Evolutionary conservation across 2,113 vertebrate species (phyloP), one percentile per base, ranked within the genome.

Genomic region (Scomber colias): DNA sequence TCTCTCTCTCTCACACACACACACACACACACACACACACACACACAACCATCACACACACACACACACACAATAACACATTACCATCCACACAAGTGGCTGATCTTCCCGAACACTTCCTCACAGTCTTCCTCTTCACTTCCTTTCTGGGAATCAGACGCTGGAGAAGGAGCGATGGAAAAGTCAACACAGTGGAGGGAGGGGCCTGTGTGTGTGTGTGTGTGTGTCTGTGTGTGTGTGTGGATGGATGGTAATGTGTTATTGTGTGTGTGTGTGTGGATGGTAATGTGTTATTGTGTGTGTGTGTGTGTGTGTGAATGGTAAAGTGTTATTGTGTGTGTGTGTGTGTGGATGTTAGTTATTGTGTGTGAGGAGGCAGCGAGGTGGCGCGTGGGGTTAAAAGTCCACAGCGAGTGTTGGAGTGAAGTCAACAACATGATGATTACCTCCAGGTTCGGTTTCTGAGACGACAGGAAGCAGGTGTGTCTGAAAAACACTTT

Each of bases 141-240:
- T 78, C 63, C 76, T 71, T 59, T 71, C 79, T 76, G 46, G 54
- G 72, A 84, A 87, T 46, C 55, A 15, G 71, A 64, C 61, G 12
- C 46, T 6, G 9, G 55, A 21, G 21, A 62, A 5, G 7, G 24
- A 54, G 79, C 24, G 80, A 82, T 89, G 90, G 88, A 89, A 90
- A 91, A 16, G 83, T 40, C 75, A 90, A 90, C 86, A 86, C 19
- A 8, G 11, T 4, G 0, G 19, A 16, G 19, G 45, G 21, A 54
- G 69, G 63, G 1, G 49, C 9, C 8, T 4, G 63, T 48, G 63
- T 61, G 31, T 69, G 11, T 65, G 54, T 64, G 4, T 51, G 45
- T 14, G 13, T 16, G 62, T 49, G 62, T 48, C 64, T 81, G 63
- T 67, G 49, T 63, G 66, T n/a, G 27, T 31, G 16, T 56, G 53